Base-by-base conservation (phyloP, 2,888 invertebrate species). In the Tetanocera ferruginea region DNA sequence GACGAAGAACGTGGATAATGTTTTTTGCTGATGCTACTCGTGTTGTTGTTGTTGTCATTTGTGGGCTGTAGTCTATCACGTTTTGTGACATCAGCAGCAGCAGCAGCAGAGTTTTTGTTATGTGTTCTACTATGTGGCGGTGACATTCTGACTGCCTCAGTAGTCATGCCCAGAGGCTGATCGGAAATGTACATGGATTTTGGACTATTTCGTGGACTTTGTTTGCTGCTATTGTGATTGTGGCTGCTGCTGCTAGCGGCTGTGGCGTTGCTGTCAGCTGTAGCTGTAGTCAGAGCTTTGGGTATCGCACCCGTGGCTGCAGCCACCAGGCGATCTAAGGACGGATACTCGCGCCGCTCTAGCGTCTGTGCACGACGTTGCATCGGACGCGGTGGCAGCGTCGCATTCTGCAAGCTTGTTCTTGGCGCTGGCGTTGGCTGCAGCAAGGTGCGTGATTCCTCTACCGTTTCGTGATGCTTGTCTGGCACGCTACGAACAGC, bases 251-350 rank as follows among this genome's bases (percentile, higher is more conserved):
- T 78, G 51, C 60, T 60, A 72, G 43, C 71, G 28, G 31, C 52
- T 60, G 51, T 34, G 11, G 11, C 28, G n/a, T n/a, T 4, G 55
- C 23, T 28, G 49, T 25, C 23, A 25, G 57, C 34, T 72, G 55
- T 49, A 80, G 23, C 62, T 76, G 76, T 37, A 6, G 34, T 49
- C 6, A 76, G 77, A 74, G 78, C 80, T 75, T 89, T 89, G 4
- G 89, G 88, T 82, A 89, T 87, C 23, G 89, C 88, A 3, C 89
- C 89, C 0, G 88, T 89, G 4, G 87, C 85, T 52, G 85, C 81
- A 17, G 87, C 86, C 6, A 87, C 84, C 6, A 87, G 75, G 3
- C 88, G 85, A 82, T 89, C 88, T 28, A 88, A 55, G 0, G 88
- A 88, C 0, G 88, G 86, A 83, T 88, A 88, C 76, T 88, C 88